Base-by-base conservation (phyloP, 2,888 invertebrate genomes). In the Steinernema scapterisci region DNA sequence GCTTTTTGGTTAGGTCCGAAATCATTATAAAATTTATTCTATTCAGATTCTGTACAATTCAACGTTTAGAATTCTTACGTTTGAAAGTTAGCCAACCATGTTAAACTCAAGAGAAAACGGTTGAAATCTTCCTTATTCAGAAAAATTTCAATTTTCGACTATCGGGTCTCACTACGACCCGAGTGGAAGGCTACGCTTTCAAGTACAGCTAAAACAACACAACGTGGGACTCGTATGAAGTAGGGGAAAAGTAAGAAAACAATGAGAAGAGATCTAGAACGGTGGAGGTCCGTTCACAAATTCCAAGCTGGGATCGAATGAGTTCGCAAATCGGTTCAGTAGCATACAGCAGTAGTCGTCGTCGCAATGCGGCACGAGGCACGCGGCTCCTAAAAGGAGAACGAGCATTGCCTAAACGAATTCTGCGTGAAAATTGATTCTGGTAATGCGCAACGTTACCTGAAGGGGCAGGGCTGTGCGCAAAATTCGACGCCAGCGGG, bases 201-300 rank as follows among this genome's bases (percentile, higher is more conserved):
- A 31, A 31, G 1, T 31, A 63, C 63, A 63, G 9, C 63, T 52
- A 31, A 63, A 63, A 7, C 6, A 63, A n/a, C 63, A 63, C 63
- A 63, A 25, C 19, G 27, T 27, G 63, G 63, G 63, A 63, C 63
- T 63, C 63, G 63, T 63, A 63, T 63, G 27, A 9, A 27, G 19
- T 31, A 54, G 43, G 76, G 45, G 72, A 71, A 43, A 56, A 43
- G 43, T 51, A 52, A 48, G 48, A 54, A 71, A 52, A 23, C 27
- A 21, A 27, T 11, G 44, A 9, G 48, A 52, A 31, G 27, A 44
- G 27, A 73, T 71, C 89, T 92, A 95, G 77, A 94, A 92, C 73
- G 97, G 96, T 76, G 96, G 97, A 71, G 95, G 95, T 79, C 96
- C 95, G 88, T 95, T 93, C 25, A 93, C 93, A 90, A 95, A 96